These are phyloP conservation scores for Sminthurides bifidus DNA, from an alignment of 1,140 invertebrate genomes.

Conservation along the genomic window DNA sequence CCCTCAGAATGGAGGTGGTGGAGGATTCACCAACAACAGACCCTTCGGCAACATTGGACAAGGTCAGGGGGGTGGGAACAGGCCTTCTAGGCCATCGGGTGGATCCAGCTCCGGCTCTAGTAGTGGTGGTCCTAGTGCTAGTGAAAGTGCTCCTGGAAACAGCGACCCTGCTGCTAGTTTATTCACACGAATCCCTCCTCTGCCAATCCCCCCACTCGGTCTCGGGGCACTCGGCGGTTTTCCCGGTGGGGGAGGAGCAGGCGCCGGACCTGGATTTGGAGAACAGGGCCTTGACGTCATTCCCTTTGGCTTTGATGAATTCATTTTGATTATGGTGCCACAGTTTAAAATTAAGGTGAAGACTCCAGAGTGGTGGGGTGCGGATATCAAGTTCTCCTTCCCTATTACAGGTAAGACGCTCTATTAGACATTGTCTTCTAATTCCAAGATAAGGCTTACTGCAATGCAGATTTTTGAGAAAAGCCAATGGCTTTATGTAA, in stretches of 20 bases:
- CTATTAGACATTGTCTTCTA: no score
- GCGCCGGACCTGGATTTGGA: neutral
- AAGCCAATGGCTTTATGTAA: no score
- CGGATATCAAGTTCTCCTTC: slow-evolving; percentile 15
- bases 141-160: slow-evolving; percentile 11
- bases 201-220: slow-evolving; percentile 6
- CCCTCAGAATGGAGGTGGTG: no score
- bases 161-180: neutral
- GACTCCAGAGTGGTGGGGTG: slow-evolving; percentile 13
- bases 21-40: no score
- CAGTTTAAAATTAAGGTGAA: slow-evolving; percentile 19
- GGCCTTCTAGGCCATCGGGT: no score
- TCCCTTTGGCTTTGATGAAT: slow-evolving; percentile 23
- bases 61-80: no score
- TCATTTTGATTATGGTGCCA: slow-evolving; percentile 25
- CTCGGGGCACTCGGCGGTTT: neutral
- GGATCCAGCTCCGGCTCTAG: no score
- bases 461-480: no score
- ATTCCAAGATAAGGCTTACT: no score
- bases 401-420: slow-evolving; percentile 25
- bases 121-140: no score
- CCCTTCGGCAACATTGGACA: no score
- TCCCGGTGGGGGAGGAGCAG: neutral
- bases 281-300: neutral
- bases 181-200: slow-evolving; percentile 6